Base-by-base conservation (phyloP, 2,888 invertebrate species). In the Eurytoma adleriae region DNA sequence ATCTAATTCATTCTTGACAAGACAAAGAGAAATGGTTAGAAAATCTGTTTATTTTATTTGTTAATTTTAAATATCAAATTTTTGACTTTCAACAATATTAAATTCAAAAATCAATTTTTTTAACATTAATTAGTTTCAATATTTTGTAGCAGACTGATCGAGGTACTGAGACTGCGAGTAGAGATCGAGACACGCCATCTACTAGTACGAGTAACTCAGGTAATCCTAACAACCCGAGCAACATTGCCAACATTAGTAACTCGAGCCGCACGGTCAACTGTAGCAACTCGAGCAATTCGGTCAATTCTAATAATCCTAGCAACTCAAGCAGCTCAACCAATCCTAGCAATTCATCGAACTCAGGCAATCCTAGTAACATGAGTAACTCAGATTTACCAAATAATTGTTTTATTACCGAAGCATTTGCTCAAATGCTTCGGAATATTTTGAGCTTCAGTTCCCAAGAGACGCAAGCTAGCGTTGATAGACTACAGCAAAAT, bases 121-220 rank as follows among this genome's bases (percentile, higher is more conserved):
- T 64, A 12, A 64, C 18, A 48, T 13, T 18, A 12, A 40, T 64
- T 48, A 40, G 40, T 48, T 18, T 2, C 20, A 27, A 20, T 40
- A 72, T 56, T 70, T 48, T 27, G 24, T 80, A 79, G n/a, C 87
- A 94, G 94, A 94, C 93, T 84, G 94, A 95, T 86, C 93, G 94
- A 75, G 94, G 94, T 4, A 94, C 95, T 0, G 94, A 95, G 87
- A 94, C 94, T 0, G 94, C 94, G 94, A 77, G 24, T 2, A 67
- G 69, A 62, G 66, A 73, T 4, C 56, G 64, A 40, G 94, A 94
- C 86, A 91, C 92, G 0, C 93, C 93, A 79, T 83, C 88, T 16
- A 87, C 86, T 54, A 85, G 84, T 12, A 61, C 64, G 12, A 64
- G 48, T 3, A 10, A 40, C 18, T 40, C 48, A 12, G 48, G 48